Evolutionary conservation across 2,888 invertebrate genomes (phyloP), one percentile per base, ranked within the genome.

Genomic region (Trichopoda pennipes): DNA sequence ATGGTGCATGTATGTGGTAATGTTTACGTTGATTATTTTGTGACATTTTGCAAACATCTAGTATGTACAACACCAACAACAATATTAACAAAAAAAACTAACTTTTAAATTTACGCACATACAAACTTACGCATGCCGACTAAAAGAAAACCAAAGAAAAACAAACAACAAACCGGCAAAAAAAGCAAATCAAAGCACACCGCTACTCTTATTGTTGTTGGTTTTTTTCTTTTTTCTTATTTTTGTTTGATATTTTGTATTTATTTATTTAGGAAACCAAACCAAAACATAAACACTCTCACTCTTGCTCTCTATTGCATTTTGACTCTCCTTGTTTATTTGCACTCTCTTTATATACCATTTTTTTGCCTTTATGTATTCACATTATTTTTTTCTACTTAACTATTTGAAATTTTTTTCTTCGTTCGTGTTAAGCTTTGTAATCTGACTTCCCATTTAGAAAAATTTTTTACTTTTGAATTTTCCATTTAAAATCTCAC

Each of bases 381-480:
- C 66, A 79, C 60, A 79, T 79, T 8, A 6, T 6, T 66, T 79
- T 78, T 81, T 75, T 53, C 61, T 32, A 66, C 75, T 73, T 51
- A 66, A 49, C 66, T 79, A 79, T 75, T 72, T 74, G 58, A 64
- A 73, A 66, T 64, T 70, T 74, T 79, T 58, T 74, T 38, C 66
- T 49, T 51, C 58, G 75, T 75, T 82, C 63, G 75, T 81, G 81
- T 81, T 78, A 81, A 78, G 77, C 78, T 77, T 77, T 75, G 82
- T 82, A 82, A 82, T 82, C 75, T 75, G 82, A 75, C 82, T 82
- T 82, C 79, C 82, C 82, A 82, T 75, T 79, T 82, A 82, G 82
- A 82, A 79, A 82, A 79, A 61, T 72, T 81, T 82, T 82, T 82
- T 75, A 79, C 70, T 79, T 79, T 72, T 58, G 66, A 53, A 75